Base-by-base conservation (phyloP, 2,888 invertebrate species). In the Aphidius colemani region DNA sequence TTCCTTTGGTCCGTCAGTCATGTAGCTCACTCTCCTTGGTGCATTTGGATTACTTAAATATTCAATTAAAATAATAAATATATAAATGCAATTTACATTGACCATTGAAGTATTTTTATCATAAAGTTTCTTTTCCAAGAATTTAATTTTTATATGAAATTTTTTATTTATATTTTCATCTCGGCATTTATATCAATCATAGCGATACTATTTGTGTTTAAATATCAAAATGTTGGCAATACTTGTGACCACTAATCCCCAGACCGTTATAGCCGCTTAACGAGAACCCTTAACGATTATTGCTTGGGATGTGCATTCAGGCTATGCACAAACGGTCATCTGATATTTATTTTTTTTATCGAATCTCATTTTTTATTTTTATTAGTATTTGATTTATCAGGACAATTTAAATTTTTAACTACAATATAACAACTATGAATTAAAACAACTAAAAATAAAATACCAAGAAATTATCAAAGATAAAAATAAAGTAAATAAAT, bases 1-100 rank as follows among this genome's bases (percentile, higher is more conserved):
- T 63, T 90, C 89, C 59, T 86, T 85, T 46, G 86, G 85, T 68
- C 88, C 87, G 40, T 88, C 83, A 46, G 88, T 89, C 66, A 86
- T 81, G 74, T 88, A 91, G 66, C 86, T 87, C 64, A 86, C 87
- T 63, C 86, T 86, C 78, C 88, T 87, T 8, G 90, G 90, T 8
- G 90, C 88, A 71, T 93, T 93, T 0, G 93, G 94, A 74, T 92
- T 91, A 41, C 94, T 93, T 78, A 45, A 67, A 56, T 43, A 43
- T 55, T 6, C 30, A 39, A 10, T 11, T 57, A 45, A 66, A 66
- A 51, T 49, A 57, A 49, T 49, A 45, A 45, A 49, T 51, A 49
- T 51, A 65, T 66, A 50, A 58, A 63, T 45, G 6, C n/a, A 30
- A 51, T 30, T 7, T 51, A 51, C 13, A 39, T 39, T 11, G 9